Percentiles rank a stretch among this genome's conserved stretches.
These are phyloP conservation scores for Mythimna ferrago DNA, from an alignment of 2,888 invertebrate genomes.

Conservation along the genomic window DNA sequence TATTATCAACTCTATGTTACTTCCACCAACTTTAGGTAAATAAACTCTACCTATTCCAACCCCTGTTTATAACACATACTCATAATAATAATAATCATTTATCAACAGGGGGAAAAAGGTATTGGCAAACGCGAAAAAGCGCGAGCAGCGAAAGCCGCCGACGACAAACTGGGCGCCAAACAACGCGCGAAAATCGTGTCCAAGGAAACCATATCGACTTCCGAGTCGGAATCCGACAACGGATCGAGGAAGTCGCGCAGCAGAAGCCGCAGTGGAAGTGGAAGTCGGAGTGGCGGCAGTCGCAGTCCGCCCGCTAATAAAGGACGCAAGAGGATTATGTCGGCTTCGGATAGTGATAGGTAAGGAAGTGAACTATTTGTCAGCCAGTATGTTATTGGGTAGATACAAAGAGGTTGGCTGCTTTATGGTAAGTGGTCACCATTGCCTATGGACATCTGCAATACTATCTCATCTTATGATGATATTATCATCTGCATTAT, in stretches of 20 bases:
- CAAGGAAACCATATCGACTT: constrained; percentile 98
- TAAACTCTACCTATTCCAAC: too few relatives aligned
- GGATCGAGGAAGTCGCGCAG: constrained; percentile 78
- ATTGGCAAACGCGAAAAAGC: constrained; percentile 85
- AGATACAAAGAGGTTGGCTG: too few relatives aligned
- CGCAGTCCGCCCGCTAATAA: constrained; percentile 86
- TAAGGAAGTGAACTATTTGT: constrained; percentile 42
- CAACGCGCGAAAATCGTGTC: constrained; percentile 97
- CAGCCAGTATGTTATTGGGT: too few relatives aligned
- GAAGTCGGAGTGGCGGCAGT: constrained; percentile 76
- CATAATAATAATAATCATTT: not conserved
- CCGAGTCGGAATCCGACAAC: constrained; percentile 94
- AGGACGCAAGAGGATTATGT: constrained; percentile 91
- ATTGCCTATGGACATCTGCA: too few relatives aligned
- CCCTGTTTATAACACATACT: not conserved
- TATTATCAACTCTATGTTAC: too few relatives aligned
- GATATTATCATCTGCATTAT: too few relatives aligned
- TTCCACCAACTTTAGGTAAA: too few relatives aligned
- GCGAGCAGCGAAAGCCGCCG: constrained; percentile 80
- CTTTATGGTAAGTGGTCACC: too few relatives aligned
- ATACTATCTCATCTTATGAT: too few relatives aligned
- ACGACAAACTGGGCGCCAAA: constrained; percentile 94
- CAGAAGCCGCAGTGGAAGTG: constrained; percentile 74
- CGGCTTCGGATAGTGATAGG: constrained; percentile 91
- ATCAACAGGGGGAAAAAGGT: constrained; percentile 81